Evolutionary conservation across 2,888 invertebrate species (phyloP).

Genomic region (Liposcelis brunnea): DNA sequence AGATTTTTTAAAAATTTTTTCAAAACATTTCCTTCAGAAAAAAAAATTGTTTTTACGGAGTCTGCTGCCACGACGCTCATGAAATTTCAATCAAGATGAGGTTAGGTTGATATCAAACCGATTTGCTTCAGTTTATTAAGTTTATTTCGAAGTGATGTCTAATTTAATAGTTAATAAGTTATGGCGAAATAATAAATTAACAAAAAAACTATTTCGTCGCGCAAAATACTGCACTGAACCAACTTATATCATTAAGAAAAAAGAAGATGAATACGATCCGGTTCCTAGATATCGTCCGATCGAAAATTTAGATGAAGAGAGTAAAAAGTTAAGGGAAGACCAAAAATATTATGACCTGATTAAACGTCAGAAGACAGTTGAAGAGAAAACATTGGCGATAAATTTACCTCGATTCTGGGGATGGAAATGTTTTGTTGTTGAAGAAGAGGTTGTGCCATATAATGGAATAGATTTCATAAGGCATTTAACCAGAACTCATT

Average conservation of each 20-base stretch:
- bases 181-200: no score
- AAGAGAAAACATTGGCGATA: constrained; percentile 67
- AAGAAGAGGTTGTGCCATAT: constrained; percentile 43
- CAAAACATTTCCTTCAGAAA: no score
- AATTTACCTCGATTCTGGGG: constrained; percentile 74
- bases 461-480: constrained; percentile 51
- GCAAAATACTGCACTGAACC: no score
- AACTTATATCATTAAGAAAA: no score
- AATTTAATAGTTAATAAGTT: not conserved
- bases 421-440: constrained; percentile 42
- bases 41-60: no score
- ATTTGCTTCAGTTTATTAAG: no score
- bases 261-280: not conserved
- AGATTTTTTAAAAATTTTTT: no score
- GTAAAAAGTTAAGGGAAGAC: constrained; percentile 30
- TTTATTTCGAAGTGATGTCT: constrained; percentile 14
- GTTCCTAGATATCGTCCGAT: constrained; percentile 41
- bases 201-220: no score
- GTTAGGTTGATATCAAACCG: no score
- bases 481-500: constrained; percentile 60
- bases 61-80: no score
- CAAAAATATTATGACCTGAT: constrained; percentile 39
- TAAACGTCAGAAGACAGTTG: constrained; percentile 47
- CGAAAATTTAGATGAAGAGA: constrained; percentile 36
- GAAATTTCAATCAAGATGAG: no score